Conservation (phyloP, 2,888 invertebrate species). For the Dicranocentrus wangi region DNA sequence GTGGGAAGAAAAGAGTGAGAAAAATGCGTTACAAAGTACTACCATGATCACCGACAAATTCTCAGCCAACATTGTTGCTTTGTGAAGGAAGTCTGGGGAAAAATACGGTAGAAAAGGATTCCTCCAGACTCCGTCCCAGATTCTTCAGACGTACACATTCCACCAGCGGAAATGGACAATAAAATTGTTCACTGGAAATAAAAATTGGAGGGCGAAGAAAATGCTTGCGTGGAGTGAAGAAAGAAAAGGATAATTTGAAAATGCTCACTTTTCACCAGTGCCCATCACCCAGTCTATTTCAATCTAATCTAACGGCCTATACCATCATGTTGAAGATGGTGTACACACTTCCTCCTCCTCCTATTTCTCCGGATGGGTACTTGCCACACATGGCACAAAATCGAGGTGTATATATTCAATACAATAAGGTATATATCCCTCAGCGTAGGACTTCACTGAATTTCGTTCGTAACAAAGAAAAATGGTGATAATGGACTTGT, state of each 20-base stretch:
- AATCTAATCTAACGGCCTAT: conserved; percentile 2
- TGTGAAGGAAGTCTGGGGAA: not conserved
- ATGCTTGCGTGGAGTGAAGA: not conserved
- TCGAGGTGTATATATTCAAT: too few species aligned
- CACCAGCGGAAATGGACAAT: conserved; percentile 55
- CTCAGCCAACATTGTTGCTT: conserved; percentile 13
- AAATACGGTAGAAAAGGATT: conserved; percentile 13
- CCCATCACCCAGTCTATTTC: conserved; percentile 18
- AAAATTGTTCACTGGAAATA: conserved; percentile 49
- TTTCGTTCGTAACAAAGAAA: conserved; percentile 15
- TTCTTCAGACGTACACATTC: conserved; percentile 8
- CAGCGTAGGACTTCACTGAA: conserved; percentile 4
- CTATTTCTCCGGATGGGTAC: not conserved
- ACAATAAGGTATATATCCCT: too few species aligned
- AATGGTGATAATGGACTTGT: conserved; percentile 32
- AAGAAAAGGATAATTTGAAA: conserved; percentile 18
- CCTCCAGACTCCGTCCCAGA: conserved; percentile 2
- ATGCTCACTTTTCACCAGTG: conserved; percentile 13
- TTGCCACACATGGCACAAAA: not conserved
- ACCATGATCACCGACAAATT: conserved; percentile 2
- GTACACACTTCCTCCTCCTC: not conserved
- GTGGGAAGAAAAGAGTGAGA: not conserved
- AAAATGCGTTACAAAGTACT: conserved; percentile 4
- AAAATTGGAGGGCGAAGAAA: conserved; percentile 18
- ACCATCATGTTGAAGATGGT: not conserved